Percentiles rank a stretch among this genome's conserved stretches.
Evolutionary conservation across 2,113 vertebrate genomes (phyloP).

Genomic region (Urocitellus parryii): DNA sequence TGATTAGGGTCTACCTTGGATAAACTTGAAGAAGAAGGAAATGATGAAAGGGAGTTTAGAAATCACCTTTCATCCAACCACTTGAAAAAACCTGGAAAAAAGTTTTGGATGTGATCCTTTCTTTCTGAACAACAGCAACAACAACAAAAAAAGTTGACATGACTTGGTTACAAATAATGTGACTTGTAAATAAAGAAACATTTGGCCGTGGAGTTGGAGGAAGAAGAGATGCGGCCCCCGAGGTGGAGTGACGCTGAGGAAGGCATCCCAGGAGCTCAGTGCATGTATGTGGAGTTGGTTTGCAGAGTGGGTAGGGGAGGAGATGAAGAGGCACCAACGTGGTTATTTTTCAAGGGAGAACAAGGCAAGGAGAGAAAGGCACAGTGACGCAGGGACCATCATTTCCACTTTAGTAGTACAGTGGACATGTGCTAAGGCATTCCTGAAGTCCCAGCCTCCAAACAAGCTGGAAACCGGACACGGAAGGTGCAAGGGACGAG

Average conservation of each 20-base stretch:
- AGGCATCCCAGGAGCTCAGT: too few species aligned
- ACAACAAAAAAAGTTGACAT: background rate
- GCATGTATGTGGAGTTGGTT: background rate
- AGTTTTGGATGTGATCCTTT: background rate
- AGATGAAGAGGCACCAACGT: background rate
- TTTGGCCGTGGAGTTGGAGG: background rate
- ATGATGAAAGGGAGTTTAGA: background rate
- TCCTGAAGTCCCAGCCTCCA: background rate
- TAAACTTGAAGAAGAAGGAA: background rate
- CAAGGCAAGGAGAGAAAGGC: background rate
- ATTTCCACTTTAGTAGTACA: background rate
- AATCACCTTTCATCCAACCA: background rate
- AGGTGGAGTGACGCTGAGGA: background rate
- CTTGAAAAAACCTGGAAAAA: conserved; percentile 9
- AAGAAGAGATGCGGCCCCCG: background rate
- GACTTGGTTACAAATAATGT: background rate
- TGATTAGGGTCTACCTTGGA: background rate
- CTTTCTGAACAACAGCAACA: background rate
- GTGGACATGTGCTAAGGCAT: background rate
- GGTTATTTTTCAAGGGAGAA: background rate
- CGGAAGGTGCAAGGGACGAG: accelerated
- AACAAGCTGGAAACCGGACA: background rate
- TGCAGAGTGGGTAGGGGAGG: background rate
- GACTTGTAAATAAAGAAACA: background rate
- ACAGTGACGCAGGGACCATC: background rate